These are phyloP conservation scores for Gnathonemus echidnorhynchus DNA, from an alignment of 2,113 vertebrate genomes.

Conservation along the genomic window DNA sequence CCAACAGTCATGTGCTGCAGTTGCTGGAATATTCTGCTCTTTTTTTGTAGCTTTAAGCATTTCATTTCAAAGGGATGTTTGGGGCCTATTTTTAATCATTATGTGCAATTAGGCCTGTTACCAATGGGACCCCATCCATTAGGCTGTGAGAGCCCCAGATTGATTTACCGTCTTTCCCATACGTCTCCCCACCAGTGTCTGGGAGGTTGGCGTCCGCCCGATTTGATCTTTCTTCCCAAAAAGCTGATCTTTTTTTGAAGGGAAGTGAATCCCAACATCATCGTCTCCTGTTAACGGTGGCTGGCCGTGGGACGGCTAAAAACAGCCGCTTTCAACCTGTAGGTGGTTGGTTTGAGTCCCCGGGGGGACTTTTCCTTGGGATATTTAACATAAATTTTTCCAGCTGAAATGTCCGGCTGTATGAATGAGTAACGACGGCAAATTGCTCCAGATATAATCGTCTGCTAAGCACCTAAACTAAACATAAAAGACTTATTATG, in stretches of 20 bases:
- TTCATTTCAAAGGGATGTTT: conserved; percentile 63
- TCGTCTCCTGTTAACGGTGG: not conserved
- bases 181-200: not conserved
- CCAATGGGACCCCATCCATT: not conserved
- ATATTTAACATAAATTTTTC: not conserved
- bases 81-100: conserved; percentile 58
- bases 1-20: conserved; percentile 4
- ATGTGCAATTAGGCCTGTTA: conserved; percentile 50
- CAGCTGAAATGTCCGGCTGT: not conserved
- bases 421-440: not conserved
- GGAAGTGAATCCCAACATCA: not conserved
- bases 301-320: not conserved
- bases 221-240: not conserved
- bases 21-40: conserved; percentile 18
- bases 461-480: not conserved
- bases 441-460: not conserved
- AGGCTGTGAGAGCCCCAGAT: conserved; percentile 9
- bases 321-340: not conserved
- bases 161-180: conserved; percentile 1
- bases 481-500: not conserved
- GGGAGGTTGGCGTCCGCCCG: not conserved
- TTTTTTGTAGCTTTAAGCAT: conserved; percentile 44
- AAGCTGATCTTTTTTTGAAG: not conserved
- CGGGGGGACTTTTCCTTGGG: not conserved
- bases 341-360: not conserved